Percentiles rank a stretch among this genome's conserved stretches.
These are phyloP conservation scores for Tangara arthus DNA, from an alignment of 2,797 vertebrate genomes.

Conservation along the genomic window DNA sequence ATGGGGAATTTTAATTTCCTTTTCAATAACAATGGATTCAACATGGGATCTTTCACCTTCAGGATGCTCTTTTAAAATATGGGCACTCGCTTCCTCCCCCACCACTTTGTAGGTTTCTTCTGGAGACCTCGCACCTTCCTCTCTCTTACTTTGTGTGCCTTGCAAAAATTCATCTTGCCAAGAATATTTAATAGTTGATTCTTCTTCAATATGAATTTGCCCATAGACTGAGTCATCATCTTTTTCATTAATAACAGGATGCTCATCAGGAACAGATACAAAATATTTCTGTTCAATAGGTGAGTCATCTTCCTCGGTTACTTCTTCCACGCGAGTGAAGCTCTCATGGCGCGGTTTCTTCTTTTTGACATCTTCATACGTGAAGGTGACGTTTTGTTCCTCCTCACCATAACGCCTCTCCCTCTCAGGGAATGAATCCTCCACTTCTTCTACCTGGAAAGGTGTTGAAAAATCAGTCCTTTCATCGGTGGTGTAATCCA, in stretches of 20 bases:
- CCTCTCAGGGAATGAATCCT: conserved; percentile 72
- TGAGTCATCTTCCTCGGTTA: conserved; percentile 79
- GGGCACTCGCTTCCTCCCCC: conserved; percentile 19
- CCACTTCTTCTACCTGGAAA: conserved; percentile 89
- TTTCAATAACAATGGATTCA: conserved; percentile 83
- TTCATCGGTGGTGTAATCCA: conserved; percentile 76
- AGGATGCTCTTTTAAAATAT: conserved; percentile 58
- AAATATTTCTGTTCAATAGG: conserved; percentile 88
- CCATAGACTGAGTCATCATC: conserved; percentile 84
- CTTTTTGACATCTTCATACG: conserved; percentile 24
- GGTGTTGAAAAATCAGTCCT: conserved; percentile 71
- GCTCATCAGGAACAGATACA: conserved; percentile 92
- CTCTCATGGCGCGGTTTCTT: conserved; percentile 30
- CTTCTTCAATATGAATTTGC: conserved; percentile 82
- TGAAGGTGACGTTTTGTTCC: conserved; percentile 1
- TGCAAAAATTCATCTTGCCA: conserved; percentile 81
- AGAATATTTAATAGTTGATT: conserved; percentile 78
- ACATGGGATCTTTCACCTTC: conserved; percentile 72
- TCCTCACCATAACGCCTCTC: conserved; percentile 38
- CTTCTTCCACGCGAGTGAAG: conserved; percentile 68
- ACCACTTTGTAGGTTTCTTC: conserved; percentile 35
- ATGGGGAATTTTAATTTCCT: conserved; percentile 88
- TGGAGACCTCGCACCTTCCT: conserved; percentile 36
- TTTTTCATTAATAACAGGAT: conserved; percentile 75
- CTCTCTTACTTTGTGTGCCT: conserved; percentile 63